phyloP scores from a whole-genome alignment of 1,140 invertebrate genomes.

The Atta texana region DNA sequence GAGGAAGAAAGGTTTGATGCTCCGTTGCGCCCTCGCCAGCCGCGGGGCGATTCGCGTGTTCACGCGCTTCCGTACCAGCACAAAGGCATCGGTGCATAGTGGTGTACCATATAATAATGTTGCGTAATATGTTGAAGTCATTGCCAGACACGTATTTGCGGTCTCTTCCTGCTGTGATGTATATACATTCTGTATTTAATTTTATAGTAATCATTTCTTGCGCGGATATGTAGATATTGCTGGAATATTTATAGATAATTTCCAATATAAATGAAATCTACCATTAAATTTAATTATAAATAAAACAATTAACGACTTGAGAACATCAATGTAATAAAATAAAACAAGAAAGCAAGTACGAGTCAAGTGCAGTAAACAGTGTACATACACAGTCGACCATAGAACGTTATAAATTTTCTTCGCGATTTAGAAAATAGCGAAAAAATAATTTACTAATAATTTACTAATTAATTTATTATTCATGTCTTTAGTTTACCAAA shows the following conservation, averaged over 20 bases:
- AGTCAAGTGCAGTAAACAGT: too few relatives aligned
- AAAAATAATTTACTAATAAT: background rate
- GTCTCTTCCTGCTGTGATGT: slow-evolving; percentile 50
- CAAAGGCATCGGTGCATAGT: slow-evolving; percentile 20
- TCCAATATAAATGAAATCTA: background rate
- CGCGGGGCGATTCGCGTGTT: slow-evolving; percentile 29
- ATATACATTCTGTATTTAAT: background rate
- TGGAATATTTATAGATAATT: background rate
- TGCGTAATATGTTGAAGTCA: slow-evolving; percentile 59
- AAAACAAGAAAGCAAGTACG: too few relatives aligned
- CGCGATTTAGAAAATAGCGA: background rate
- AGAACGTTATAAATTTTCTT: background rate
- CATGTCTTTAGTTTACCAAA: background rate
- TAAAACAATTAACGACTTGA: background rate
- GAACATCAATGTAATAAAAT: too few relatives aligned
- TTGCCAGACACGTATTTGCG: slow-evolving; percentile 9
- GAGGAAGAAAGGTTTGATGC: slow-evolving; percentile 43
- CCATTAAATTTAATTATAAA: background rate
- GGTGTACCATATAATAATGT: slow-evolving; percentile 58
- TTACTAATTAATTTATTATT: background rate
- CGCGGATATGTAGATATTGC: too few relatives aligned
- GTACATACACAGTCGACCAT: too few relatives aligned
- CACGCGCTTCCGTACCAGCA: slow-evolving; percentile 56
- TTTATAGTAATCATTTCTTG: background rate
- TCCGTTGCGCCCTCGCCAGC: slow-evolving; percentile 45